A percentile compares a stretch with the other conserved stretches of the same genome.
These are phyloP conservation scores for Apostichopus japonicus DNA, from an alignment of 35 echinoderm and acorn worm species.

Conservation along the genomic window DNA sequence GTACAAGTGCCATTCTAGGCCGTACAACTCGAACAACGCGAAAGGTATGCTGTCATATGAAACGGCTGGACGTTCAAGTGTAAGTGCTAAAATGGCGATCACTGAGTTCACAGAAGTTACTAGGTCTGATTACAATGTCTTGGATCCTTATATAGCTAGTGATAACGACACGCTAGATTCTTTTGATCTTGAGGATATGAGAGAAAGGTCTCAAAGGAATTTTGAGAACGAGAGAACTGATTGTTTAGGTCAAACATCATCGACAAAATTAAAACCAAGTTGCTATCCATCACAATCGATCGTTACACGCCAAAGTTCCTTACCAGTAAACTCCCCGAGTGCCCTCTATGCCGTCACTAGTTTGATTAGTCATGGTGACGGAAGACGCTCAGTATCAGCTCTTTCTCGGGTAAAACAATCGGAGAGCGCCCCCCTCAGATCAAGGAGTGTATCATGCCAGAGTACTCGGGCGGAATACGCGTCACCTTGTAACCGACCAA, in stretches of 20 bases:
- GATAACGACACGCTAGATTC: conserved; percentile 9
- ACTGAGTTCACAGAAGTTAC: neutral
- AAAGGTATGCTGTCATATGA: neutral
- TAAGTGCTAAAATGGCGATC: neutral
- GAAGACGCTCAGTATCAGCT: neutral
- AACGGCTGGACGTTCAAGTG: neutral
- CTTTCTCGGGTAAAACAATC: neutral
- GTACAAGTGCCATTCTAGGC: neutral
- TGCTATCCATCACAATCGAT: neutral
- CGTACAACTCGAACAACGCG: neutral
- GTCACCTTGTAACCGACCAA: conserved; percentile 22
- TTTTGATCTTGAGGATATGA: neutral
- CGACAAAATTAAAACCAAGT: neutral
- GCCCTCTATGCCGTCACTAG: conserved; percentile 38
- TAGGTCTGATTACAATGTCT: conserved; percentile 1
- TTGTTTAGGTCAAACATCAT: neutral
- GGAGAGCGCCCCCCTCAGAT: neutral
- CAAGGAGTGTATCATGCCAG: neutral
- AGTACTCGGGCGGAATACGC: conserved; percentile 1
- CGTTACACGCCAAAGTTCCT: conserved; percentile 7
- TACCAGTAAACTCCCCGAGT: conserved; percentile 32
- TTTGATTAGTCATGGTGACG: neutral
- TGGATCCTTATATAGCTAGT: conserved; percentile 17
- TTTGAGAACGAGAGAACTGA: neutral
- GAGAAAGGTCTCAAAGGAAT: neutral